A percentile compares a stretch with the other conserved stretches of the same genome.
Evolutionary conservation across 2,797 vertebrate genomes (phyloP).

Genomic region (Morelia viridis): DNA sequence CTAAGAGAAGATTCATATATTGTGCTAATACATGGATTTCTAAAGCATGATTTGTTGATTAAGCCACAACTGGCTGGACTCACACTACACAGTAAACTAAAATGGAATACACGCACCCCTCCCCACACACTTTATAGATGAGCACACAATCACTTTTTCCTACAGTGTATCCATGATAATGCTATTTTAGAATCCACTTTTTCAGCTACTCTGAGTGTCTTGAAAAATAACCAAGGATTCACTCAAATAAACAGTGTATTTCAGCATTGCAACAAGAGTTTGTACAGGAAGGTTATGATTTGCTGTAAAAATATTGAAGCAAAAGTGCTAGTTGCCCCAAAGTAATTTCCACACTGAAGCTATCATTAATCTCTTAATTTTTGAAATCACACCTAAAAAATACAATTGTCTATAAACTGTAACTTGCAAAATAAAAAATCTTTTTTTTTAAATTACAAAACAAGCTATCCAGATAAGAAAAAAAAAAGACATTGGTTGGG

Average conservation of each 20-base stretch:
- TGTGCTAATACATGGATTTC: not conserved
- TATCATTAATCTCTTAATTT: conserved; percentile 2
- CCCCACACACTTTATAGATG: not conserved
- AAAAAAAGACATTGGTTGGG: not conserved
- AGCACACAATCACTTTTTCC: not conserved
- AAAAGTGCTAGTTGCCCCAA: conserved; percentile 32
- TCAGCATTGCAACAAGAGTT: conserved; percentile 7
- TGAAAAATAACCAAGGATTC: not conserved
- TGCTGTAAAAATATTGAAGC: conserved; percentile 33
- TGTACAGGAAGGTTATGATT: conserved; percentile 39
- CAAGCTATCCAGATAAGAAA: not conserved
- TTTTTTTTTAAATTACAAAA: conserved; percentile 28
- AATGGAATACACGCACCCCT: not conserved
- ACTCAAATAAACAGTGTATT: not conserved
- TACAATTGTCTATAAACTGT: conserved; percentile 19
- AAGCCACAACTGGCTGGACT: not conserved
- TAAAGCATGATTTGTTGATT: not conserved
- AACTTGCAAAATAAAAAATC: conserved; percentile 26
- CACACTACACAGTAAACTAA: not conserved
- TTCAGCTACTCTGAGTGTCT: not conserved
- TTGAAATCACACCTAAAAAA: not conserved
- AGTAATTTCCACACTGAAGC: not conserved
- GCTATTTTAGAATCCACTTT: not conserved
- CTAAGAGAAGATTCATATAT: not conserved
- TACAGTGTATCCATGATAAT: not conserved